phyloP scores from a whole-genome alignment of 2,797 vertebrate species.

The Lycodopsis pacificus region DNA sequence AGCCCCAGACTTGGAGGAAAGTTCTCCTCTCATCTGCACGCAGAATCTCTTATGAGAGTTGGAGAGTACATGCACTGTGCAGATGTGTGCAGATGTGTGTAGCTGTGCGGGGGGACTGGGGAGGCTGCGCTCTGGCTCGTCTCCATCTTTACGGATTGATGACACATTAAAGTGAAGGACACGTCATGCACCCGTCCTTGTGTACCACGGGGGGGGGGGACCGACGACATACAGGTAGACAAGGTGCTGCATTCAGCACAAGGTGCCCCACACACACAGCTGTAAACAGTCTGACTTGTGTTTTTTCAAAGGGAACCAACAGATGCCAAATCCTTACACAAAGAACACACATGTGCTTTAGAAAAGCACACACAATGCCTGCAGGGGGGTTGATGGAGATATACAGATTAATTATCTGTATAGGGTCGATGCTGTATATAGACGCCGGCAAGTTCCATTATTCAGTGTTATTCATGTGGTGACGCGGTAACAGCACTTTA shows the following conservation, averaged over 20 bases:
- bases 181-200: constrained; percentile 69
- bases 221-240: too few species aligned
- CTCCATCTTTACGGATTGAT: constrained; percentile 74
- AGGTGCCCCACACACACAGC: constrained; percentile 33
- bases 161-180: constrained; percentile 77
- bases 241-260: too few species aligned
- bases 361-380: too few species aligned
- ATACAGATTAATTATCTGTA: constrained; percentile 17
- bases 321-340: constrained; percentile 24
- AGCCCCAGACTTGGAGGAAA: constrained; percentile 43
- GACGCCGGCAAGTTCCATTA: constrained; percentile 43
- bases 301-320: constrained; percentile 37
- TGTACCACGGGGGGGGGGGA: constrained; percentile 40
- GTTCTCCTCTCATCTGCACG: constrained; percentile 24
- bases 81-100: constrained; percentile 23
- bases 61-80: background rate
- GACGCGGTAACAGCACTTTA: constrained; percentile 36
- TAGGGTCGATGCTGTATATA: constrained; percentile 13
- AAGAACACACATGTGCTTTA: constrained; percentile 22
- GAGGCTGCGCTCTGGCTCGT: constrained; percentile 45
- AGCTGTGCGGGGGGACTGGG: background rate
- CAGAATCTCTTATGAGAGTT: constrained; percentile 19
- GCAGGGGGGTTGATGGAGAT: too few species aligned
- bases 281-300: constrained; percentile 19
- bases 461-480: constrained; percentile 60